These are phyloP conservation scores for Apotomis betuletana DNA, from an alignment of 2,888 invertebrate genomes.

Conservation along the genomic window DNA sequence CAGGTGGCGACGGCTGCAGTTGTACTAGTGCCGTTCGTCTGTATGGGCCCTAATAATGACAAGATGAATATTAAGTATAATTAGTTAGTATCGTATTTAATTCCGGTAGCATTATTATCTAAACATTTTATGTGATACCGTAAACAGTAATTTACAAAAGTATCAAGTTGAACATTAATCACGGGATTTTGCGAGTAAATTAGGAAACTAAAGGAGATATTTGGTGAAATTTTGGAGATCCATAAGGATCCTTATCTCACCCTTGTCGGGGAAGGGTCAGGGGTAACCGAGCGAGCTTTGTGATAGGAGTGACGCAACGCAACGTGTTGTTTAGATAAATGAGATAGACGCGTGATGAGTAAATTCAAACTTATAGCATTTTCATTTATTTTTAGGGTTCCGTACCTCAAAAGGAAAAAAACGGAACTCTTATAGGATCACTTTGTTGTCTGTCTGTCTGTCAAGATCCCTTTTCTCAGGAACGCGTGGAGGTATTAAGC, in stretches of 20 bases:
- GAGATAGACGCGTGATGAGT: constrained; percentile 28
- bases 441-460: no score
- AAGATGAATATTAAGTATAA: no score
- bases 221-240: constrained; percentile 48
- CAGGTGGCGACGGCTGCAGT: no score
- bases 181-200: constrained; percentile 49
- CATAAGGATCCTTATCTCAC: constrained; percentile 50
- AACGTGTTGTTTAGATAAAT: constrained; percentile 42
- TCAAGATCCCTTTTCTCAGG: no score
- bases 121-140: background rate
- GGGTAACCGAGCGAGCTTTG: constrained; percentile 42
- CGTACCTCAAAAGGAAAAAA: no score
- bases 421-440: no score
- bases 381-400: background rate
- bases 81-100: background rate
- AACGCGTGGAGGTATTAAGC: no score
- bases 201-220: constrained; percentile 46
- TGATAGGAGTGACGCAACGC: constrained; percentile 47
- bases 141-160: constrained; percentile 32
- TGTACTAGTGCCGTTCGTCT: no score
- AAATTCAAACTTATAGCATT: background rate
- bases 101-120: background rate
- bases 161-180: constrained; percentile 48
- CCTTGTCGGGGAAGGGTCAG: constrained; percentile 51
- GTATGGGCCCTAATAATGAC: no score